Percentiles rank a stretch among this genome's conserved stretches.
These are phyloP conservation scores for Ramazzottius varieornatus DNA, from an alignment of 2,888 invertebrate species.

Conservation along the genomic window DNA sequence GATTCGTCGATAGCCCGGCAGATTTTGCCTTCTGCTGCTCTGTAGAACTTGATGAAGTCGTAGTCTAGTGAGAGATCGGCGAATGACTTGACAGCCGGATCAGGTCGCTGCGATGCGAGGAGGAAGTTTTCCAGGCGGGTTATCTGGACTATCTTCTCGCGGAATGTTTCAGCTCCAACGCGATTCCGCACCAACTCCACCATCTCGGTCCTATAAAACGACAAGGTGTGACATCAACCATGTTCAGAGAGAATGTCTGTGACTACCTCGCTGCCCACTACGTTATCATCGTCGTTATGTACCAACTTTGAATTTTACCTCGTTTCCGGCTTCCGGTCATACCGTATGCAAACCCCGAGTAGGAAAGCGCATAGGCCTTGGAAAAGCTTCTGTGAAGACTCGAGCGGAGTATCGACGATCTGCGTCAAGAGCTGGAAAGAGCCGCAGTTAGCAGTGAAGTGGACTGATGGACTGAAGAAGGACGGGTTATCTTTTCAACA, in stretches of 20 bases:
- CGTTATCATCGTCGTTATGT: not conserved
- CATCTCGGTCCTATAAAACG: slow-evolving; percentile 28
- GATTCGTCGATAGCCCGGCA: not conserved
- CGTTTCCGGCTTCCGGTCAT: slow-evolving; percentile 46
- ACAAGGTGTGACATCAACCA: not conserved
- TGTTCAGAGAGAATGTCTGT: not conserved
- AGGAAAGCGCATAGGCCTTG: slow-evolving; percentile 71
- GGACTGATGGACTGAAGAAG: no score
- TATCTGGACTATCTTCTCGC: slow-evolving; percentile 56
- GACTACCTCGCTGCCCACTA: not conserved
- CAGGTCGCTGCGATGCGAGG: slow-evolving; percentile 71
- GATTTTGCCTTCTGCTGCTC: slow-evolving; percentile 26
- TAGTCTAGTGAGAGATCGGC: slow-evolving; percentile 65
- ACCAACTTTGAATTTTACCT: not conserved
- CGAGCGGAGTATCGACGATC: not conserved
- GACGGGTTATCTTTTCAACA: no score
- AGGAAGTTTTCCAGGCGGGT: slow-evolving; percentile 69
- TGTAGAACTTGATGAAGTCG: slow-evolving; percentile 75
- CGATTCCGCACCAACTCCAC: slow-evolving; percentile 59
- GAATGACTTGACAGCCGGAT: slow-evolving; percentile 45
- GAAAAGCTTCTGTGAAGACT: slow-evolving; percentile 30
- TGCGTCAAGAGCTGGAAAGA: not conserved
- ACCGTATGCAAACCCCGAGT: slow-evolving; percentile 66
- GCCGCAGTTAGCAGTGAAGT: no score
- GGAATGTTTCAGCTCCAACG: slow-evolving; percentile 63